Conservation (phyloP, 2,113 vertebrate species). For the Dicentrarchus labrax region DNA sequence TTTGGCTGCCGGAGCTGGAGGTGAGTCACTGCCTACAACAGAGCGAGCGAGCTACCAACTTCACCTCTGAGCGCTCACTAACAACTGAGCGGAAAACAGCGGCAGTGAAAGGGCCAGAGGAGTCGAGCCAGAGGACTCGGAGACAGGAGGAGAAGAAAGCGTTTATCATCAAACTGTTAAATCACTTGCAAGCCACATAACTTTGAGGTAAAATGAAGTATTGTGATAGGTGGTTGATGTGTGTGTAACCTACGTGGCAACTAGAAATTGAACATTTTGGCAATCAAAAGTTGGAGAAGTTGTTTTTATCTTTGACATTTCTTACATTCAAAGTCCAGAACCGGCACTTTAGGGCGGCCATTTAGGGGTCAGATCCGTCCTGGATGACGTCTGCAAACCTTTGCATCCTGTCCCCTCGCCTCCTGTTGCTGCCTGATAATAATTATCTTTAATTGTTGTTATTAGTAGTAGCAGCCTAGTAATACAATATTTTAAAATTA, state of each 20-base stretch:
- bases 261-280: neutral
- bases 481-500: too few relatives aligned
- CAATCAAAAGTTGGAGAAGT: too few relatives aligned
- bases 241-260: neutral
- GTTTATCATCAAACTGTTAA: neutral
- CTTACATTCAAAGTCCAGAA: neutral
- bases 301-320: neutral
- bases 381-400: too few relatives aligned
- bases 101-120: conserved; percentile 14
- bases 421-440: too few relatives aligned
- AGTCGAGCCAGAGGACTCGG: neutral
- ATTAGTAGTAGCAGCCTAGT: too few relatives aligned
- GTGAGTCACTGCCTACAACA: conserved; percentile 49
- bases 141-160: neutral
- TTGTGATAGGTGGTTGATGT: neutral
- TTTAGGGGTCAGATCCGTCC: too few relatives aligned
- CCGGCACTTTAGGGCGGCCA: too few relatives aligned
- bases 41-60: conserved; percentile 14
- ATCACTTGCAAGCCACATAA: neutral
- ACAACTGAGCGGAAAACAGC: neutral
- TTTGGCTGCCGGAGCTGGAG: conserved; percentile 35
- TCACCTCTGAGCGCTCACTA: conserved; percentile 33
- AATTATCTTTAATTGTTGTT: too few relatives aligned
- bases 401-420: too few relatives aligned
- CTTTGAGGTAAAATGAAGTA: neutral